Percentiles rank a stretch among this genome's conserved stretches.
Evolutionary conservation across 2,797 vertebrate species (phyloP).

Genomic region (Pangasius krempfi): DNA sequence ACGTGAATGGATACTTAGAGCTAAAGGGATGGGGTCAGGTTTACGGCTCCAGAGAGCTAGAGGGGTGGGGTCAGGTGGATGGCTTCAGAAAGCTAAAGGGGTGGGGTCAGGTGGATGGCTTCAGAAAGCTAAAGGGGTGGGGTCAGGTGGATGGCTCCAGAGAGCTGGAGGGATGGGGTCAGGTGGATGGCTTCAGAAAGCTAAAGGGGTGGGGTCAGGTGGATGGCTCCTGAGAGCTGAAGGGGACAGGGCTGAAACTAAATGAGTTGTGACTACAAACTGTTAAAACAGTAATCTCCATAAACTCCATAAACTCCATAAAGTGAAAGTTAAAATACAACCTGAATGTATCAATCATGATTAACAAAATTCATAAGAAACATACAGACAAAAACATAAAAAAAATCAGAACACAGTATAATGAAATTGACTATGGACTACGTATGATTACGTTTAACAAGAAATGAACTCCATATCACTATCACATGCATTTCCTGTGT

Average conservation of each 20-base stretch:
- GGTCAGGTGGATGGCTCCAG: not conserved
- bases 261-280: not conserved
- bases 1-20: not conserved
- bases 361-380: not conserved
- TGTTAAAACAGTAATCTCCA: not conserved
- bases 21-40: not conserved
- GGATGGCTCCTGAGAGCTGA: not conserved
- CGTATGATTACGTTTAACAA: not conserved
- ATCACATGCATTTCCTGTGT: not conserved
- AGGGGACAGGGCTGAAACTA: not conserved
- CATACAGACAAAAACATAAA: not conserved
- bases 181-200: not conserved
- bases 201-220: not conserved
- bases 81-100: not conserved
- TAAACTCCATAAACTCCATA: not conserved
- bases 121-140: not conserved
- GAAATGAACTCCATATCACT: not conserved
- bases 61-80: not conserved
- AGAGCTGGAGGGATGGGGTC: not conserved
- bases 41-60: not conserved
- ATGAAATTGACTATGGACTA: not conserved
- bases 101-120: not conserved
- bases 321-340: not conserved
- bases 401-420: not conserved
- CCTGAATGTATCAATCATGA: not conserved